These are phyloP conservation scores for Drosophila repletoides DNA, from an alignment of 1,140 invertebrate species.

Conservation along the genomic window DNA sequence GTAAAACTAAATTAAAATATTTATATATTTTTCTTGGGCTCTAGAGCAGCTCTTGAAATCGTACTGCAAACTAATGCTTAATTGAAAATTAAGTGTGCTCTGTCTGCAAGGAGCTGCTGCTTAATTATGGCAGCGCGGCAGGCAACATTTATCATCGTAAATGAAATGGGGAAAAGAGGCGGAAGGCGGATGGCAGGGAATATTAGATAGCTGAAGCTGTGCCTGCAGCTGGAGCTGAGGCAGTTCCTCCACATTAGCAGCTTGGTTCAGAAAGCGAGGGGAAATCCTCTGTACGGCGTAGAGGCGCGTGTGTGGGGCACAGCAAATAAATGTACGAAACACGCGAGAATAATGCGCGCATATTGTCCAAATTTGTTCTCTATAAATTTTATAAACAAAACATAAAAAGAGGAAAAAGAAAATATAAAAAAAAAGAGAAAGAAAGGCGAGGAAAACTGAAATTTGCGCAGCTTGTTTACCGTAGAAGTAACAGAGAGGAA, in stretches of 20 bases:
- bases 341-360: slow-evolving; percentile 70
- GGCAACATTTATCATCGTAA: slow-evolving; percentile 29
- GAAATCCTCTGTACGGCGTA: background rate
- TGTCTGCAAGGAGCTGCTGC: background rate
- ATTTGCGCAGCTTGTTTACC: slow-evolving; percentile 50
- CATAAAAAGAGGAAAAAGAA: slow-evolving; percentile 9
- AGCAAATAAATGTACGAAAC: slow-evolving; percentile 56
- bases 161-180: slow-evolving; percentile 18
- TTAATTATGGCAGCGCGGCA: slow-evolving; percentile 38
- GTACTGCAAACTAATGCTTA: background rate
- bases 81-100: slow-evolving; percentile 31
- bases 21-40: no score
- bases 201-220: no score
- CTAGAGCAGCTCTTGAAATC: background rate
- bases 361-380: slow-evolving; percentile 82
- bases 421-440: slow-evolving; percentile 24
- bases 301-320: background rate
- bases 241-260: slow-evolving; percentile 32
- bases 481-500: slow-evolving; percentile 35
- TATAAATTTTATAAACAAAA: slow-evolving; percentile 80
- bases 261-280: background rate
- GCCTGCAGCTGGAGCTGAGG: no score
- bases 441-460: slow-evolving; percentile 46
- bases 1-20: no score
- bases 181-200: no score